phyloP scores from a whole-genome alignment of 2,888 invertebrate species.

The Globia sparganii region DNA sequence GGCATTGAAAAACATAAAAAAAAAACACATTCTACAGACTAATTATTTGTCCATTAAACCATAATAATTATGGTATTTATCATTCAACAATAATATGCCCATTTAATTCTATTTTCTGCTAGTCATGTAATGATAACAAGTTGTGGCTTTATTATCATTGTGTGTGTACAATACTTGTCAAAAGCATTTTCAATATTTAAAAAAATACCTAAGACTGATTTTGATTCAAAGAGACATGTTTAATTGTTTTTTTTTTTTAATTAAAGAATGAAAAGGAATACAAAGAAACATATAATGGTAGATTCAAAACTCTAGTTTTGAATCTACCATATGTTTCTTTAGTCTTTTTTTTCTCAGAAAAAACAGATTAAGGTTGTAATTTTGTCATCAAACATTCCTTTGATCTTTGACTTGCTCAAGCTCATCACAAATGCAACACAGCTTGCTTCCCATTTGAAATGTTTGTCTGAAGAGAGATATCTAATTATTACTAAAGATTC shows the following conservation, averaged over 20 bases:
- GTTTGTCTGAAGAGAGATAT: neutral
- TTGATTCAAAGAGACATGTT: neutral
- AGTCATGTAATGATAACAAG: slow-evolving; percentile 41
- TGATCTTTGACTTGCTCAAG: neutral
- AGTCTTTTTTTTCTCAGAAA: too few species aligned
- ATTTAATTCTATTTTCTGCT: slow-evolving; percentile 8
- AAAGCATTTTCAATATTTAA: slow-evolving; percentile 10
- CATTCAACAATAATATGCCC: neutral
- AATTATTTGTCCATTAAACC: neutral
- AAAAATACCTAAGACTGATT: neutral
- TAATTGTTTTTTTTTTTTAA: neutral
- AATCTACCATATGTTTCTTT: too few species aligned
- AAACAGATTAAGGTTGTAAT: neutral
- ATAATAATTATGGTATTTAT: neutral
- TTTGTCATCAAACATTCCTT: neutral
- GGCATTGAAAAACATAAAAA: neutral
- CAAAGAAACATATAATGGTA: neutral
- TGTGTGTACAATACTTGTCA: slow-evolving; percentile 9
- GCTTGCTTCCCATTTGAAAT: slow-evolving; percentile 1
- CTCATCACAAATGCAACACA: neutral
- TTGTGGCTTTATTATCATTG: slow-evolving; percentile 10
- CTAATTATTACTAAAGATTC: neutral
- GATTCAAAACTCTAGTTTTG: neutral
- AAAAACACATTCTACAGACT: too few species aligned
- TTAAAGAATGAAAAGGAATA: neutral